Percentiles rank a stretch among this genome's conserved stretches.
phyloP scores from a whole-genome alignment of 37 sponge, comb jelly and placozoan genomes.

The Mnemiopsis leidyi region DNA sequence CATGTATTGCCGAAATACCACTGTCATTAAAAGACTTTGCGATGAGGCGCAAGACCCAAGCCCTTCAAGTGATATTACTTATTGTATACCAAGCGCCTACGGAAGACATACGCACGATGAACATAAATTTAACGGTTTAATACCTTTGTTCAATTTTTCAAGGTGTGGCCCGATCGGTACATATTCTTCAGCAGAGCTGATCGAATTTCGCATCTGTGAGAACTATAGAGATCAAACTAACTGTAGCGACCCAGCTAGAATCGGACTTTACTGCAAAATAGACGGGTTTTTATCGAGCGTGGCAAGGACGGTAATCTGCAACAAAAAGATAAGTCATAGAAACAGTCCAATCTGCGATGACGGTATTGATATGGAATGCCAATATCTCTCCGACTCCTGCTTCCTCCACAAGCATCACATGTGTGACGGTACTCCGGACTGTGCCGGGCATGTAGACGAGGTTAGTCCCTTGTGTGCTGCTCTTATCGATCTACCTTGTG shows the following conservation, averaged over 20 bases:
- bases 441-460: background rate
- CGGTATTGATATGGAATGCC: background rate
- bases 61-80: too few species aligned
- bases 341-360: background rate
- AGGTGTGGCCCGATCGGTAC: background rate
- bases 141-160: constrained; percentile 29
- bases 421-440: background rate
- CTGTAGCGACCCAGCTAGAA: background rate
- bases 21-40: too few species aligned
- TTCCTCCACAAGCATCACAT: background rate
- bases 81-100: too few species aligned
- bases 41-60: too few species aligned
- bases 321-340: background rate
- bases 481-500: too few species aligned
- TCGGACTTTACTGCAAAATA: background rate
- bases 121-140: too few species aligned
- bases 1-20: too few species aligned
- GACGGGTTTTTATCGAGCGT: background rate
- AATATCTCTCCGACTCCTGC: background rate
- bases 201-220: background rate
- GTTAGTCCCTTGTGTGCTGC: too few species aligned
- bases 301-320: background rate
- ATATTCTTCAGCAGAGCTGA: background rate
- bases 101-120: too few species aligned
- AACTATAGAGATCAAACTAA: background rate